Evolutionary conservation across 1,140 invertebrate genomes (phyloP).

Genomic region (Drosophila carrolli): DNA sequence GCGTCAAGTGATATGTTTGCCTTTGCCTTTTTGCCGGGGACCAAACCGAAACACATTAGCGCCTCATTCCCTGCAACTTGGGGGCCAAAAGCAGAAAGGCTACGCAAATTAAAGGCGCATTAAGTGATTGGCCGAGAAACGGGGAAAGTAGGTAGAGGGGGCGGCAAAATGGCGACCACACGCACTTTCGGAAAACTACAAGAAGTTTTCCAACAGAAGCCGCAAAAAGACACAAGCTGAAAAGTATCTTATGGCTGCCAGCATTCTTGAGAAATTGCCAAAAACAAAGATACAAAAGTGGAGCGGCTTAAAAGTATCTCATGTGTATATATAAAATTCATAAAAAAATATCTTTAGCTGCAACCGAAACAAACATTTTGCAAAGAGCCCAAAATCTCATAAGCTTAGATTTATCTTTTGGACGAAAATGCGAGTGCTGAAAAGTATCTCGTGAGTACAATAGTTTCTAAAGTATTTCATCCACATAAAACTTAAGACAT

Average conservation of each 20-base stretch:
- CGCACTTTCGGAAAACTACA: constrained; percentile 23
- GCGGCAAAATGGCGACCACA: constrained; percentile 36
- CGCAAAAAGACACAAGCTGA: constrained; percentile 17
- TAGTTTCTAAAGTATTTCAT: constrained; percentile 6
- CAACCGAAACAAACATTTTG: constrained; percentile 28
- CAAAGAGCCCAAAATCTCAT: constrained; percentile 14
- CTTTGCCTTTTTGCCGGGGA: constrained; percentile 38
- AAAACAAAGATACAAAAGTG: constrained; percentile 4
- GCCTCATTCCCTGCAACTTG: constrained; percentile 71
- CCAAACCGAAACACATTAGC: constrained; percentile 75
- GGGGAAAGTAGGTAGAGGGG: background rate
- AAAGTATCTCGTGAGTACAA: constrained; percentile 20
- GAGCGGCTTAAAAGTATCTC: constrained; percentile 14
- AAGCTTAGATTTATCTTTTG: constrained; percentile 34
- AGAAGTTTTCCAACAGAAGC: constrained; percentile 21
- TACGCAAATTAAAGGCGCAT: constrained; percentile 77
- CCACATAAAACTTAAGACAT: background rate
- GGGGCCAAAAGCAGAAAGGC: constrained; percentile 37
- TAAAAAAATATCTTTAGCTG: constrained; percentile 4
- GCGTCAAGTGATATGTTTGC: constrained; percentile 80
- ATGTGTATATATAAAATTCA: constrained; percentile 19
- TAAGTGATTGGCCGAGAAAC: constrained; percentile 37
- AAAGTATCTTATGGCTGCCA: constrained; percentile 31
- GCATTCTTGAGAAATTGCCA: constrained; percentile 20
- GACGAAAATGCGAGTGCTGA: constrained; percentile 25